Conservation (phyloP, 92 coral and sea anemone species). For the Phenganax marumi region DNA sequence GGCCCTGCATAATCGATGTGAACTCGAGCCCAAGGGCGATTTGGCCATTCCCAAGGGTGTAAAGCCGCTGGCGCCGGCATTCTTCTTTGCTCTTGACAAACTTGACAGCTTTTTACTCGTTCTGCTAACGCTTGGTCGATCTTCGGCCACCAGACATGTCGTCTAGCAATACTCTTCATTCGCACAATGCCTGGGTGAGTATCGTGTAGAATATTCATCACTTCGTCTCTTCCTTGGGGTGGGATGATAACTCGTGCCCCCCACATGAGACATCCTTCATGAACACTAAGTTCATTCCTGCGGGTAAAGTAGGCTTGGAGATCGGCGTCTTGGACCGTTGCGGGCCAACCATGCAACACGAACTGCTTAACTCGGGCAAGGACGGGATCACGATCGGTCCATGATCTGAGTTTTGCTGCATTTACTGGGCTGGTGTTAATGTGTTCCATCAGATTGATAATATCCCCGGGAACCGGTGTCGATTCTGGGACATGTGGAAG, state of each 20-base stretch:
- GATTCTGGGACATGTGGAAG: background rate
- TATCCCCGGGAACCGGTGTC: conserved; percentile 26
- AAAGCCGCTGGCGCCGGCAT: conserved; percentile 32
- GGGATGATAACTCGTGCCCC: conserved; percentile 18
- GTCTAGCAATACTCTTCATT: conserved; percentile 38
- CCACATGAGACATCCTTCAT: conserved; percentile 42
- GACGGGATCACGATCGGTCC: conserved; percentile 33
- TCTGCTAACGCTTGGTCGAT: conserved; percentile 38
- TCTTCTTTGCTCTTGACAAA: conserved; percentile 42
- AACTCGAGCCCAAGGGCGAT: background rate
- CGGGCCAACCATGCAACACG: conserved; percentile 35
- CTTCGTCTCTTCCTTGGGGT: conserved; percentile 47
- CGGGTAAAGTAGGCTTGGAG: conserved; percentile 29
- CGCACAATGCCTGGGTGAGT: conserved; percentile 40
- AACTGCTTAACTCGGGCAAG: conserved; percentile 13
- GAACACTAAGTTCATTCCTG: conserved; percentile 24
- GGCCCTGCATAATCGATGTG: conserved; percentile 12
- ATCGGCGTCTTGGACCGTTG: background rate
- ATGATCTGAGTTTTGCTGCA: conserved; percentile 8
- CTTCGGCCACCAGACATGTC: conserved; percentile 48
- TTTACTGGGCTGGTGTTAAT: conserved; percentile 33
- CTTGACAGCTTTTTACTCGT: conserved; percentile 18
- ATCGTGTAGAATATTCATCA: conserved; percentile 34
- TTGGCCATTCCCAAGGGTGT: conserved; percentile 28
- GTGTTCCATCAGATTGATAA: conserved; percentile 33